phyloP scores from a whole-genome alignment of 2,113 vertebrate species.

The Nansenia antarctica region DNA sequence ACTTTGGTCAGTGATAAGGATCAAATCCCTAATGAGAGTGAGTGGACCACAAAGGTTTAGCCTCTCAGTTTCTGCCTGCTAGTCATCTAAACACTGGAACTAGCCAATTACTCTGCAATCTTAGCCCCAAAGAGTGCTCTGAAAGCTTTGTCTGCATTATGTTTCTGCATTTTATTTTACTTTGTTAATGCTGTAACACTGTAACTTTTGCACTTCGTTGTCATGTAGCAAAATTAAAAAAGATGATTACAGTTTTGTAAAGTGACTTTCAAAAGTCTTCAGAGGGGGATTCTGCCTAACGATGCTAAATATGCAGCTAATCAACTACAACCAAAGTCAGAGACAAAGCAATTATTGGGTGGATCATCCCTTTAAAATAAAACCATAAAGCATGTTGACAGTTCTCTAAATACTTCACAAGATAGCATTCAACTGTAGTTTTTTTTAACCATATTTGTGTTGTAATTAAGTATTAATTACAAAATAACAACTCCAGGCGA shows the following conservation, averaged over 20 bases:
- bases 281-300: too few relatives aligned
- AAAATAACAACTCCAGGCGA: not conserved
- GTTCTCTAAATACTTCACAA: slow-evolving; percentile 14
- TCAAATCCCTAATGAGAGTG: slow-evolving; percentile 52
- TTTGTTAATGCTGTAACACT: too few relatives aligned
- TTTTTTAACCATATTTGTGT: slow-evolving; percentile 11
- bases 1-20: slow-evolving; percentile 59
- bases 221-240: not conserved
- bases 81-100: slow-evolving; percentile 58
- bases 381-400: slow-evolving; percentile 20
- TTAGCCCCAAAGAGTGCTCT: slow-evolving; percentile 33
- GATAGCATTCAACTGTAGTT: not conserved
- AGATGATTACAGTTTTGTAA: too few relatives aligned
- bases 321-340: slow-evolving; percentile 49
- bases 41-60: slow-evolving; percentile 48
- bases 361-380: slow-evolving; percentile 7
- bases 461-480: not conserved
- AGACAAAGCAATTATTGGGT: slow-evolving; percentile 7
- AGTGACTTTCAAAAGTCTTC: too few relatives aligned
- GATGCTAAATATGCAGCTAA: slow-evolving; percentile 37
- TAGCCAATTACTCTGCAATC: slow-evolving; percentile 44
- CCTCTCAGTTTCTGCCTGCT: slow-evolving; percentile 41
- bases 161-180: too few relatives aligned
- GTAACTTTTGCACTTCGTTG: too few relatives aligned
- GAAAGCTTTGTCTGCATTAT: too few relatives aligned